Evolutionary conservation across 2,113 vertebrate species (phyloP).

Genomic region (Columba livia): DNA sequence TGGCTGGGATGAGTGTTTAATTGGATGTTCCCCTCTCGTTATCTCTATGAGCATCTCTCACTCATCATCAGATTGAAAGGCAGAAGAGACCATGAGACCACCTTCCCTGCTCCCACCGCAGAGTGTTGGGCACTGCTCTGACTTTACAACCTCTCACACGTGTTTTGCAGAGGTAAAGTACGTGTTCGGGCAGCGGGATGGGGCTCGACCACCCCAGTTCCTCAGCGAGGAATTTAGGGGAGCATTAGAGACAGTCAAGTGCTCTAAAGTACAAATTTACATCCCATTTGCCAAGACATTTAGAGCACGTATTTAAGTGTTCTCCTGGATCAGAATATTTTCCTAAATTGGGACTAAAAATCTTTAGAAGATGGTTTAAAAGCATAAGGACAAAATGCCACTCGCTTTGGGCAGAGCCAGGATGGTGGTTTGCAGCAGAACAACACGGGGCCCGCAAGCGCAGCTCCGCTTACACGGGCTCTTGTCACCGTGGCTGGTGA

Average conservation of each 20-base stretch:
- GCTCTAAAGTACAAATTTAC: not conserved
- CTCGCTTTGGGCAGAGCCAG: rapidly evolving
- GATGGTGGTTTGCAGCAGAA: not conserved
- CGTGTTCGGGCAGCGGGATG: not conserved
- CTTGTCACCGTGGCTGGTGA: rapidly evolving
- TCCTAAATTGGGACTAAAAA: not conserved
- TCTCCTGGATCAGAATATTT: not conserved
- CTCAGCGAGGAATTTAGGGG: not conserved
- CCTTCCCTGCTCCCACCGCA: not conserved
- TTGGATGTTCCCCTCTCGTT: not conserved
- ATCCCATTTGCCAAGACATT: not conserved
- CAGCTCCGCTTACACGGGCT: rapidly evolving
- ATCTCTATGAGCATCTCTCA: not conserved
- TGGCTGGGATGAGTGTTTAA: not conserved
- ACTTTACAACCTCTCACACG: rapidly evolving
- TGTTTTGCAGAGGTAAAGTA: not conserved
- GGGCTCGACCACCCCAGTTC: not conserved
- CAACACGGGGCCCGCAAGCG: rapidly evolving
- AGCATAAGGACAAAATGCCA: not conserved
- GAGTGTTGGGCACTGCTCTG: not conserved
- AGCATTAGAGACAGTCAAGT: not conserved
- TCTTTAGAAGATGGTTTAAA: not conserved
- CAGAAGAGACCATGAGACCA: not conserved
- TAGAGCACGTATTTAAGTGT: not conserved
- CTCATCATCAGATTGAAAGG: not conserved